A percentile compares a stretch with the other conserved stretches of the same genome.
Evolutionary conservation across 2,797 vertebrate genomes (phyloP).

Genomic region (Pteropus rufus): DNA sequence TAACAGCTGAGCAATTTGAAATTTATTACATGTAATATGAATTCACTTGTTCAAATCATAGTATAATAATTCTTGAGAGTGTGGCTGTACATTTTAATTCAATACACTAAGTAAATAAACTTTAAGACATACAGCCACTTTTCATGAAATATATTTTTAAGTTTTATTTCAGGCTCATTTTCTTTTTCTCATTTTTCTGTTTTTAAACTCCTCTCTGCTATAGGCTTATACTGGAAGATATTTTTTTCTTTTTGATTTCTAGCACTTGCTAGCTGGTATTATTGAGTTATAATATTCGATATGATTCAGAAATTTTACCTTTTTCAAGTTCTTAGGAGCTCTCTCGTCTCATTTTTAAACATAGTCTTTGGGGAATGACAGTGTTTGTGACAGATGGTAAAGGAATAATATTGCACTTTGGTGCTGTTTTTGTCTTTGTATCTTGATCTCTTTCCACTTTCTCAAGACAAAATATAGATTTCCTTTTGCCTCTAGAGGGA

Average conservation of each 20-base stretch:
- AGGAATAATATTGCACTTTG: constrained; percentile 77
- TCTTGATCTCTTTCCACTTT: constrained; percentile 68
- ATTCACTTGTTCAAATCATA: constrained; percentile 22
- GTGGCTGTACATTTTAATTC: neutral
- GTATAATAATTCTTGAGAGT: constrained; percentile 42
- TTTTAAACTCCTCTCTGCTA: neutral
- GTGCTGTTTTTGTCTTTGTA: constrained; percentile 72
- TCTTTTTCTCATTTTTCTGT: neutral
- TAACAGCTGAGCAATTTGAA: constrained; percentile 12
- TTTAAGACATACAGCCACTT: neutral
- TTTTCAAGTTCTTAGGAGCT: constrained; percentile 80
- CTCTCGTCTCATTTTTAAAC: constrained; percentile 75
- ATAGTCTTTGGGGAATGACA: constrained; percentile 78
- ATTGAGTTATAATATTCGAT: constrained; percentile 79
- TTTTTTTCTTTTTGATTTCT: constrained; percentile 68
- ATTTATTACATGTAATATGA: neutral
- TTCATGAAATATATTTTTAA: constrained; percentile 52
- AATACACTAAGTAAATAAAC: constrained; percentile 11
- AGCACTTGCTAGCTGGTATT: constrained; percentile 67
- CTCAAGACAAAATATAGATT: constrained; percentile 79
- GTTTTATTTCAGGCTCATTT: constrained; percentile 59
- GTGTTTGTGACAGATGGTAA: constrained; percentile 84
- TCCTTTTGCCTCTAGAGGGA: constrained; percentile 81
- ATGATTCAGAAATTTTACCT: constrained; percentile 75
- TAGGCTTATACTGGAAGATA: constrained; percentile 65